phyloP scores from a whole-genome alignment of 2,797 vertebrate genomes.

The Macroramphosus scolopax region DNA sequence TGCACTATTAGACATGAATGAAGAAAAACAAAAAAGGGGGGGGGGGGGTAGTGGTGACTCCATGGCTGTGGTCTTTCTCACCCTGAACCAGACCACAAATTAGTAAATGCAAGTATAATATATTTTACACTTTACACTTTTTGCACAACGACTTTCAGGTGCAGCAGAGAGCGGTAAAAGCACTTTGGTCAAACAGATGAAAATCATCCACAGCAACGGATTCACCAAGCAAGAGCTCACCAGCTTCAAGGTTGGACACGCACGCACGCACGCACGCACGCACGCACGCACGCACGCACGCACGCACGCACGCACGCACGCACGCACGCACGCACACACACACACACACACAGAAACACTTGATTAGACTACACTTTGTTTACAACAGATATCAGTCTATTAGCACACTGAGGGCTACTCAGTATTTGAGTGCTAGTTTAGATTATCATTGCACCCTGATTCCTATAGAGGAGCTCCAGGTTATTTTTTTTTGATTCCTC shows the following conservation, averaged over 20 bases:
- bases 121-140: too few species aligned
- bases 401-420: too few species aligned
- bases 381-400: too few species aligned
- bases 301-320: neutral
- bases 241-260: constrained; percentile 78
- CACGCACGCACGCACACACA: constrained; percentile 1
- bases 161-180: constrained; percentile 84
- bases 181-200: constrained; percentile 84
- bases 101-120: neutral
- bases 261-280: constrained; percentile 18
- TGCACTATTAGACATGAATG: too few species aligned
- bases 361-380: too few species aligned
- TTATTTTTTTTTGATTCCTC: too few species aligned
- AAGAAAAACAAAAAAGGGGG: too few species aligned
- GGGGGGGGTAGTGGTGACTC: too few species aligned
- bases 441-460: too few species aligned
- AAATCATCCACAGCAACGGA: constrained; percentile 82
- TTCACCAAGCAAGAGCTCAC: constrained; percentile 77
- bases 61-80: too few species aligned
- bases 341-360: constrained; percentile 2
- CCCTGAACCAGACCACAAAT: neutral
- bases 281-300: constrained; percentile 8
- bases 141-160: constrained; percentile 52
- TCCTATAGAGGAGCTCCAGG: neutral
- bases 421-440: too few species aligned